Evolutionary conservation across 1,140 invertebrate genomes (phyloP).

Genomic region (Vanessa atalanta): DNA sequence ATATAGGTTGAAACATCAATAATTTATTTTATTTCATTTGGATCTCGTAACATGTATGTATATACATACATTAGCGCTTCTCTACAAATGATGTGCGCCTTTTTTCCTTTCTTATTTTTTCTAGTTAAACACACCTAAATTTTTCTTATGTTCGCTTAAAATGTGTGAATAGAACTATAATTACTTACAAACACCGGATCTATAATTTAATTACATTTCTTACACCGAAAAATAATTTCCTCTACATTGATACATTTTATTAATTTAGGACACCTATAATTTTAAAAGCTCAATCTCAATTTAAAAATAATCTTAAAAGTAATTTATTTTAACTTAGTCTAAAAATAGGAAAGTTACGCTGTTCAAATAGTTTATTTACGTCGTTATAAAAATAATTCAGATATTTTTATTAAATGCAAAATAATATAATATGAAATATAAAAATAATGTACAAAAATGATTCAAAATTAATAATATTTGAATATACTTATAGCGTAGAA

Average conservation of each 20-base stretch:
- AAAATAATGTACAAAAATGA: slow-evolving; percentile 2
- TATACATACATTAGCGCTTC: too few relatives aligned
- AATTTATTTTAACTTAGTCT: slow-evolving; percentile 9
- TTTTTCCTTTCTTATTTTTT: too few relatives aligned
- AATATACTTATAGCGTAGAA: slow-evolving; percentile 12
- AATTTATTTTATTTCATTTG: too few relatives aligned
- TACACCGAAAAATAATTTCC: slow-evolving; percentile 28
- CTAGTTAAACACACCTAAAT: too few relatives aligned
- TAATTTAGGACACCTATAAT: slow-evolving; percentile 33
- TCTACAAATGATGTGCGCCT: too few relatives aligned
- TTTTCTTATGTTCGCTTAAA: neutral
- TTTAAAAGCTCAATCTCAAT: slow-evolving; percentile 36
- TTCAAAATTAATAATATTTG: slow-evolving; percentile 5
- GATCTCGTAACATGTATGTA: too few relatives aligned
- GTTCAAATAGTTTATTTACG: neutral
- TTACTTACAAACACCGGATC: neutral
- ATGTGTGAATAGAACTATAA: slow-evolving; percentile 28
- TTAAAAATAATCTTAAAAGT: slow-evolving; percentile 17
- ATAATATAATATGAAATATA: neutral
- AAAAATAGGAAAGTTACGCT: slow-evolving; percentile 21
- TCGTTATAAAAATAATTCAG: neutral
- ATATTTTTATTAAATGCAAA: neutral
- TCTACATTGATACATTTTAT: slow-evolving; percentile 24
- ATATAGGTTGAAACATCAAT: too few relatives aligned
- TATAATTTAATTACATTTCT: slow-evolving; percentile 9